These are phyloP conservation scores for Catharus fuscescens DNA, from an alignment of 2,113 vertebrate genomes.

Conservation along the genomic window DNA sequence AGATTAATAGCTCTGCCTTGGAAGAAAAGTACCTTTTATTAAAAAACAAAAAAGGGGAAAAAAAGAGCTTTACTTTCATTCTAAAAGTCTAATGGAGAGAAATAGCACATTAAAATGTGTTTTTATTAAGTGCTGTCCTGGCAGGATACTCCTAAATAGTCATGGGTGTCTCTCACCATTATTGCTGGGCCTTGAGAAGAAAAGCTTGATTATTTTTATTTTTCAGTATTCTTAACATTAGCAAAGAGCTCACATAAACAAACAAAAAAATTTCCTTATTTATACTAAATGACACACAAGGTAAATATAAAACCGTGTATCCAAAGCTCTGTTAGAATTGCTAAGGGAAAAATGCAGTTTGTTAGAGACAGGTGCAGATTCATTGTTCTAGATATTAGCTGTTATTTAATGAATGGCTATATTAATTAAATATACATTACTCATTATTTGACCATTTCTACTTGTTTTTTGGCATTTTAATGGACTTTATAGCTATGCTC, in stretches of 20 bases:
- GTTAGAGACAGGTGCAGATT: neutral
- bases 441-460: neutral
- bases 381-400: neutral
- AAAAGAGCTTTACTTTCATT: constrained; percentile 19
- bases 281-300: neutral
- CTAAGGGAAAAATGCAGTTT: neutral
- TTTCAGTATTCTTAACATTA: neutral
- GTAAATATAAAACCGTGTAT: neutral
- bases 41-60: neutral
- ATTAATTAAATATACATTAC: neutral
- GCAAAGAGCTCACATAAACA: neutral
- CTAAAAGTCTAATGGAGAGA: neutral
- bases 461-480: neutral
- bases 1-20: neutral
- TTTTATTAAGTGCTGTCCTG: neutral
- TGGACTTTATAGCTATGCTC: neutral
- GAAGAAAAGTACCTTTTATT: neutral
- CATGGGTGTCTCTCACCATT: neutral
- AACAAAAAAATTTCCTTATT: neutral
- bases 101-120: neutral
- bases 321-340: neutral
- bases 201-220: neutral
- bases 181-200: neutral
- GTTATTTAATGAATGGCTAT: neutral
- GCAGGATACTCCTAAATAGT: neutral